Conservation (phyloP, 2,797 vertebrate species). For the Dromococcyx pavoninus region DNA sequence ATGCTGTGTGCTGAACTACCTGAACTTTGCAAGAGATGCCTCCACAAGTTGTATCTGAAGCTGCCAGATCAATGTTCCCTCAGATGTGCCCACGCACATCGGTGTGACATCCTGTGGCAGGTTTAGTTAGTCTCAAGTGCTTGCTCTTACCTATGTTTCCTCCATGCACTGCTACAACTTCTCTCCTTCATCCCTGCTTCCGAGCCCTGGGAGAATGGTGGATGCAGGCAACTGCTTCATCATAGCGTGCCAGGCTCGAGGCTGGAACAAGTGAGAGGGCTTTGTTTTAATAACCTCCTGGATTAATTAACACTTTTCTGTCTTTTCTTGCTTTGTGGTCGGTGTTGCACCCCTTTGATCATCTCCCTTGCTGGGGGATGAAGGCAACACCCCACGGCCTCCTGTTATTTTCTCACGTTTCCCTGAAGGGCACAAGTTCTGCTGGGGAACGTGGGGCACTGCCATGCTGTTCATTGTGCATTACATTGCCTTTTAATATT, state of each 20-base stretch:
- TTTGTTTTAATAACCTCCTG: neutral
- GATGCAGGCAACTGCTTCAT: neutral
- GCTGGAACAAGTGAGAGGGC: accelerated
- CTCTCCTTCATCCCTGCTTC: neutral
- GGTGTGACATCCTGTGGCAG: neutral
- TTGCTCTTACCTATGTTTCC: neutral
- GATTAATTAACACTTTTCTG: neutral
- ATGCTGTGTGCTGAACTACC: neutral
- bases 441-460: accelerated
- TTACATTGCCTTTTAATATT: neutral
- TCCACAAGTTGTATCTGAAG: neutral
- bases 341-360: neutral
- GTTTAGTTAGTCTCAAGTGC: neutral
- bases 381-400: neutral
- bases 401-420: neutral
- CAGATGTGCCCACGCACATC: accelerated
- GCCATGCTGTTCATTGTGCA: accelerated
- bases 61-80: conserved; percentile 43
- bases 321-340: neutral
- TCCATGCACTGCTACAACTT: neutral
- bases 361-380: neutral
- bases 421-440: neutral
- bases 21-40: neutral
- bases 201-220: accelerated
- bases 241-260: accelerated